These are phyloP conservation scores for Parthenolecanium corni DNA, from an alignment of 2,888 invertebrate species.

Conservation along the genomic window DNA sequence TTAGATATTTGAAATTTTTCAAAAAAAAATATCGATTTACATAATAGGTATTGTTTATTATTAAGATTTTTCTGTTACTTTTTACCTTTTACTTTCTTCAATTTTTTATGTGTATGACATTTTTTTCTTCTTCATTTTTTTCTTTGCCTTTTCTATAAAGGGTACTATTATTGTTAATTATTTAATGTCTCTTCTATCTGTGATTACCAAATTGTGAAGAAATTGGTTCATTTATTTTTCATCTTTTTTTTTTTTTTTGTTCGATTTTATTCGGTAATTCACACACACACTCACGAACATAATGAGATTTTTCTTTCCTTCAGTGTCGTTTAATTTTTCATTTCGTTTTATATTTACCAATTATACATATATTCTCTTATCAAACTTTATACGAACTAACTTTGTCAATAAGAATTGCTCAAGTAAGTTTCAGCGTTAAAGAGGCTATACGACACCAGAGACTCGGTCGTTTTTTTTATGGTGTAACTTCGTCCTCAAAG, in stretches of 20 bases:
- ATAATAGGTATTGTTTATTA: background rate
- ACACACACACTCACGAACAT: background rate
- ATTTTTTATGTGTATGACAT: background rate
- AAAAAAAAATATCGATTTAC: background rate
- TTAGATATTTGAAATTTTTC: background rate
- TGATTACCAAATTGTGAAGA: background rate
- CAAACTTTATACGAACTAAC: background rate
- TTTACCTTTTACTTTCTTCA: background rate
- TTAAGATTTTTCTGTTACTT: background rate
- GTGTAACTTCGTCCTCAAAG: too few species aligned
- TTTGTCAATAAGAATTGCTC: constrained; percentile 12
- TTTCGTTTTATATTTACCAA: constrained; percentile 13
- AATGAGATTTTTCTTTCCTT: background rate
- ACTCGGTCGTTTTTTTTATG: constrained; percentile 1
- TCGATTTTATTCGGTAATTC: too few species aligned
- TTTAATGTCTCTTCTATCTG: too few species aligned
- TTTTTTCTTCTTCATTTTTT: background rate
- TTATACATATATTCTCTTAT: background rate
- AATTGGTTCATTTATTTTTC: background rate
- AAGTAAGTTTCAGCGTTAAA: constrained; percentile 4
- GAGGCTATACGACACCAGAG: background rate
- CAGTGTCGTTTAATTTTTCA: background rate
- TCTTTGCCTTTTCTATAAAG: background rate
- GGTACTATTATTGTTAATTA: background rate
- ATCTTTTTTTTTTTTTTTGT: background rate